These are phyloP conservation scores for Balanococcus diminutus DNA, from an alignment of 2,888 invertebrate species.

Conservation along the genomic window DNA sequence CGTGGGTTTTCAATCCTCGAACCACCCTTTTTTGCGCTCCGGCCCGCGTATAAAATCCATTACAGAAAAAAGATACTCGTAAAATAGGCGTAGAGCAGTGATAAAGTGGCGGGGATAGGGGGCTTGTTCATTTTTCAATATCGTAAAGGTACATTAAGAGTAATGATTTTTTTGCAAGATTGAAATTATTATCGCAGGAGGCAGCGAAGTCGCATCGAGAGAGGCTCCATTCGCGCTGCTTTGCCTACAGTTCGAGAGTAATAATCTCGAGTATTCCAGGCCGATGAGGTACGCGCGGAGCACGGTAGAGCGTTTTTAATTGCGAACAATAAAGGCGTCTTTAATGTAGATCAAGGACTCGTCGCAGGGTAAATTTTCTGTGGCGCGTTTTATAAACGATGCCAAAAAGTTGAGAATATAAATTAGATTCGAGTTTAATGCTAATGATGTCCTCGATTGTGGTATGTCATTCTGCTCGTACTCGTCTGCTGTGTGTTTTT, in stretches of 20 bases:
- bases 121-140: constrained; percentile 1
- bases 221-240: too few relatives aligned
- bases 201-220: not conserved
- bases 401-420: constrained; percentile 24
- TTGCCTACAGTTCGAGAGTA: not conserved
- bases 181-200: not conserved
- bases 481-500: not conserved
- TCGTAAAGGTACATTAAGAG: not conserved
- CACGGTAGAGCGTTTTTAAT: not conserved
- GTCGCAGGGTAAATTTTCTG: not conserved
- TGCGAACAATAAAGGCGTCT: not conserved
- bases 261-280: not conserved
- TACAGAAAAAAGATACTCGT: not conserved
- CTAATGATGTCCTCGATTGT: constrained; percentile 28
- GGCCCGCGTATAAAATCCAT: not conserved
- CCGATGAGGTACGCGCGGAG: not conserved
- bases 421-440: constrained; percentile 34
- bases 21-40: too few relatives aligned
- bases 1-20: too few relatives aligned
- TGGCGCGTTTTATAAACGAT: not conserved
- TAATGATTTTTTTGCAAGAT: constrained; percentile 14
- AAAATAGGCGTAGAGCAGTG: not conserved
- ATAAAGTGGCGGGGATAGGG: not conserved
- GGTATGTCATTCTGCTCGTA: not conserved
- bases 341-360: not conserved